phyloP scores from a whole-genome alignment of 2,113 vertebrate genomes.

The Nibea coibor region DNA sequence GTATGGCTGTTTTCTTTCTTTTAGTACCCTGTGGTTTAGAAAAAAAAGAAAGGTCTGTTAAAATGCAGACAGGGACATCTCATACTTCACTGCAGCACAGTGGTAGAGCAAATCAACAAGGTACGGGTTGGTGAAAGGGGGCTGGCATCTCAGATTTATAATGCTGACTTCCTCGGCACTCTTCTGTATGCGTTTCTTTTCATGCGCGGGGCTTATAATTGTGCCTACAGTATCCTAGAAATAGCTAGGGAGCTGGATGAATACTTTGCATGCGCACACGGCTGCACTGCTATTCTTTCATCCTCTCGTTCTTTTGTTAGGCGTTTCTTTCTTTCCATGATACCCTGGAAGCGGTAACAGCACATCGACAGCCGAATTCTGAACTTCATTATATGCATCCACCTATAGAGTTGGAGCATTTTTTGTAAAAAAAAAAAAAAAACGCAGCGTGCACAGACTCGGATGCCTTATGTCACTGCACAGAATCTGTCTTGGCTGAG shows the following conservation, averaged over 20 bases:
- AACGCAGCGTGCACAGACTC: conserved; percentile 4
- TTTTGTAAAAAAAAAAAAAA: conserved; percentile 12
- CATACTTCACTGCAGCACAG: conserved; percentile 8
- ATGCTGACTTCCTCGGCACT: conserved; percentile 28
- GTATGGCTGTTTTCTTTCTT: neutral
- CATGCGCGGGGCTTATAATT: conserved; percentile 18
- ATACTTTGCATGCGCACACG: conserved; percentile 29
- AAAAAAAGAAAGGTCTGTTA: neutral
- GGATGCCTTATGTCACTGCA: conserved; percentile 42
- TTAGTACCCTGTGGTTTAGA: neutral
- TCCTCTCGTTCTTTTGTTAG: neutral
- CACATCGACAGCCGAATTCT: neutral
- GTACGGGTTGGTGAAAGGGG: neutral
- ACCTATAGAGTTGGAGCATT: conserved; percentile 12
- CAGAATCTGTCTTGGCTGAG: conserved; percentile 37
- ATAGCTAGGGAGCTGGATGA: conserved; percentile 31
- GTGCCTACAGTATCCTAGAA: conserved; percentile 26
- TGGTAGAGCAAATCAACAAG: conserved; percentile 10
- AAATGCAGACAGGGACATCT: conserved; percentile 12
- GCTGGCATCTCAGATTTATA: conserved; percentile 30
- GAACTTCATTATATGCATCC: conserved; percentile 9
- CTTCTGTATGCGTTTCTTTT: conserved; percentile 14
- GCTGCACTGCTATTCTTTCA: conserved; percentile 27
- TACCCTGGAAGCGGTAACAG: conserved; percentile 27
- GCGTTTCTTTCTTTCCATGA: conserved; percentile 10